phyloP scores from a whole-genome alignment of 1,140 invertebrate species.

The Pinna nobilis region DNA sequence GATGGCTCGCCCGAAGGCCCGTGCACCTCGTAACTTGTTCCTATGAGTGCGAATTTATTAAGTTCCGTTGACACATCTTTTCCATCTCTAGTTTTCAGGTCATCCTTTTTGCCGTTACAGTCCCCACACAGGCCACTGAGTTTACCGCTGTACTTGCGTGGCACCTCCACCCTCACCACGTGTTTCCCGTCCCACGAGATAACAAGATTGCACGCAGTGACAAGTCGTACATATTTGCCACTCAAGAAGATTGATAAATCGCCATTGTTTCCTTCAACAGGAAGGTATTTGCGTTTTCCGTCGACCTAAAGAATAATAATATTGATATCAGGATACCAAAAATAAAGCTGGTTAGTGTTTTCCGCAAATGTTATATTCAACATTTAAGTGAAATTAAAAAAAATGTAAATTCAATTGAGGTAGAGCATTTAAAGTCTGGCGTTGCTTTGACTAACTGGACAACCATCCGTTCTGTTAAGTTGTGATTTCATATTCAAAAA shows the following conservation, averaged over 20 bases:
- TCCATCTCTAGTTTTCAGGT: constrained; percentile 42
- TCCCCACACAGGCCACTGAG: constrained; percentile 55
- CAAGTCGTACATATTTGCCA: constrained; percentile 32
- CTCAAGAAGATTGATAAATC: constrained; percentile 12
- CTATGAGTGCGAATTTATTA: constrained; percentile 40
- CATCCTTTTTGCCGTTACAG: constrained; percentile 52
- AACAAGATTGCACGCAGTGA: constrained; percentile 63
- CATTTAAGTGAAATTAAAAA: no score
- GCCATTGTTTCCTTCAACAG: constrained; percentile 14
- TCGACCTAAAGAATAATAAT: constrained; percentile 8
- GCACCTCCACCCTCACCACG: constrained; percentile 82
- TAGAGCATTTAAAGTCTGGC: no score
- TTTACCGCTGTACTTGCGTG: constrained; percentile 83
- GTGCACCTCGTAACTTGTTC: constrained; percentile 46
- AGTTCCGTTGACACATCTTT: constrained; percentile 29
- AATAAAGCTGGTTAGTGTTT: no score
- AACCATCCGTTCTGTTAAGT: no score
- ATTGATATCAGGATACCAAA: no score
- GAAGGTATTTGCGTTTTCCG: constrained; percentile 20
- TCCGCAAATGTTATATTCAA: no score
- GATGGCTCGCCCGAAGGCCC: constrained; percentile 1
- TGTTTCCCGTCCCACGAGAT: constrained; percentile 88
- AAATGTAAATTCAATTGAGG: no score
- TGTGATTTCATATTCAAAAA: no score
- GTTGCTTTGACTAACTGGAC: no score